Conservation (phyloP, 2,888 invertebrate species). For the Galerucella calmariensis region DNA sequence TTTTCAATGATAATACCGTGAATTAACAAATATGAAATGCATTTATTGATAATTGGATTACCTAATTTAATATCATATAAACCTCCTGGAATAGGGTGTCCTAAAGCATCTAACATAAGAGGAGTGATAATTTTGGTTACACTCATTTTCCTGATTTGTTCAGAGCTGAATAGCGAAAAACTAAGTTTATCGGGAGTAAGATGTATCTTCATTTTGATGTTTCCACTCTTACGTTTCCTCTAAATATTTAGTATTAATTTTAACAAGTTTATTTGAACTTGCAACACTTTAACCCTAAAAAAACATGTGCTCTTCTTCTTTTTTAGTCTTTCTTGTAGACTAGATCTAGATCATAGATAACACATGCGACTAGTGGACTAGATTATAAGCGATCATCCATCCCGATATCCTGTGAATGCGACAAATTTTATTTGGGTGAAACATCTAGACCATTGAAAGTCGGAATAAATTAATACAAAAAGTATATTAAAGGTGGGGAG, state of each 20-base stretch:
- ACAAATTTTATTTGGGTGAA: too few relatives aligned
- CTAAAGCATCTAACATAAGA: constrained; percentile 82
- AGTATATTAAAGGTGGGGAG: too few relatives aligned
- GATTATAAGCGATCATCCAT: background rate
- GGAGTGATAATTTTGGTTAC: constrained; percentile 84
- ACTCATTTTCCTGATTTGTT: constrained; percentile 83
- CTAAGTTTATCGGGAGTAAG: constrained; percentile 59
- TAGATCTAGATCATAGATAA: too few relatives aligned
- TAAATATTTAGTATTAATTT: background rate
- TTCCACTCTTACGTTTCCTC: background rate
- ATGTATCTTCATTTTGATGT: constrained; percentile 36
- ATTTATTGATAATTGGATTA: constrained; percentile 44
- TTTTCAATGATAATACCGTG: too few relatives aligned
- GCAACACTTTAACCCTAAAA: background rate
- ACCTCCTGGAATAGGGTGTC: constrained; percentile 86
- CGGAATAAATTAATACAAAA: too few relatives aligned
- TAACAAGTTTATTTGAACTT: background rate
- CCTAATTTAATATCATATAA: constrained; percentile 90
- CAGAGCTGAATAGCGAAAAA: constrained; percentile 80
- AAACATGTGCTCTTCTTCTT: constrained; percentile 9
- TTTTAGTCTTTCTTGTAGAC: background rate
- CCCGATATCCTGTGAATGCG: background rate
- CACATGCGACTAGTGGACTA: too few relatives aligned
- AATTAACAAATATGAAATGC: too few relatives aligned
- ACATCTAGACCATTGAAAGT: too few relatives aligned